Evolutionary conservation across 2,797 vertebrate genomes (phyloP), one percentile per base, ranked within the genome.

Genomic region (Percopsis omiscomaycus): DNA sequence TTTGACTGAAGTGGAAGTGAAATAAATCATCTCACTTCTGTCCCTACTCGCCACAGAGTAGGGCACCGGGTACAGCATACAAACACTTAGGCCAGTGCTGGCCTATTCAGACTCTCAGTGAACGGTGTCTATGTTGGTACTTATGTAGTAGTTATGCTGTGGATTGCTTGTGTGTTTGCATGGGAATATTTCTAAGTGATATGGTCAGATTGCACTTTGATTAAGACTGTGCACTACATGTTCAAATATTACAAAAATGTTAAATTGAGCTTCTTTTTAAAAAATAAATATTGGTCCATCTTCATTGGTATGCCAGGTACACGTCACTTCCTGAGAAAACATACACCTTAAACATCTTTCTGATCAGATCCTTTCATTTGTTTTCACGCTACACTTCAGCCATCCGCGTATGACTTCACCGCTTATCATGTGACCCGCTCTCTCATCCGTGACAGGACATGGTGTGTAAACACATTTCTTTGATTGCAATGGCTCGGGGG

Each of bases 211-310:
- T 88, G 79, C 77, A 81, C 82, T 71, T 63, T 22, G 46, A 81
- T 59, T 44, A 77, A 64, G 37, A 54, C 65, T 85, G 71, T 79
- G 74, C 68, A 77, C 27, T 5, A 54, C 66, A 70, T 76, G 69
- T 64, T 14, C 14, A 4, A 77, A 67, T 79, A 78, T 80, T 77
- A 87, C 62, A 75, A 37, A 37, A 54, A 52, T 27, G 12, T 42
- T 44, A 61, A 28, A 32, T 3, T 78, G 82, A 86, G 80, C 63
- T 85, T 80, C 80, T 57, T 59, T 51, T 79, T 72, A 82, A 69
- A 68, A 72, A 83, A 88, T 84, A 87, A 86, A 88, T 86, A 87
- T 85, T 83, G 82, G 83, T 86, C 80, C 72, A 57, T 82, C 79
- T 78, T 71, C 2, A n/a, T 78, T 50, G 51, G 71, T 68, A 61